These are phyloP conservation scores for Drosophila parabipectinata DNA, from an alignment of 1,140 invertebrate genomes.

Conservation along the genomic window DNA sequence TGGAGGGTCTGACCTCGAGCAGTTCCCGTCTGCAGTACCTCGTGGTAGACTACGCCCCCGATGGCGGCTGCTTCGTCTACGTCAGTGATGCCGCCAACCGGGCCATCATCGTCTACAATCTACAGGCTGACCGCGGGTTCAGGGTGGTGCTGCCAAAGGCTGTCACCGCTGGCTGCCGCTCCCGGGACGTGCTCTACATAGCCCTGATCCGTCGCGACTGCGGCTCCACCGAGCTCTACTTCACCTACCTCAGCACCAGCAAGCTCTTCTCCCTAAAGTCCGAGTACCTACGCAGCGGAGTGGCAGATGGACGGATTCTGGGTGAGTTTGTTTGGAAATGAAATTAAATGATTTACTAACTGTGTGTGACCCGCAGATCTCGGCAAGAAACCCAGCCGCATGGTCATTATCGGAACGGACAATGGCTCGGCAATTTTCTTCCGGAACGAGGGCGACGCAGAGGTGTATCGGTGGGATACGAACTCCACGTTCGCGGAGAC, in stretches of 20 bases:
- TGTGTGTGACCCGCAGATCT: constrained; percentile 76
- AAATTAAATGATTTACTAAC: neutral
- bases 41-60: constrained; percentile 85
- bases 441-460: constrained; percentile 85
- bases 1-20: constrained; percentile 85
- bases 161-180: constrained; percentile 79
- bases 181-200: constrained; percentile 86
- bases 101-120: constrained; percentile 87
- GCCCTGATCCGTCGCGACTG: constrained; percentile 84
- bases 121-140: constrained; percentile 86
- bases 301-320: constrained; percentile 84
- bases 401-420: constrained; percentile 87
- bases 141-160: constrained; percentile 86
- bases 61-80: constrained; percentile 86
- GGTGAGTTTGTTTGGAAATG: constrained; percentile 57
- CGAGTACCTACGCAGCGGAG: constrained; percentile 85
- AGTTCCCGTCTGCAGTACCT: constrained; percentile 86
- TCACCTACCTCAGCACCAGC: constrained; percentile 86
- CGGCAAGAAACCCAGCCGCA: constrained; percentile 85
- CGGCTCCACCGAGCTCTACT: constrained; percentile 85
- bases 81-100: constrained; percentile 87
- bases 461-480: constrained; percentile 87
- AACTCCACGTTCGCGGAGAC: constrained; percentile 85
- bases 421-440: constrained; percentile 87
- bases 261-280: constrained; percentile 86